Evolutionary conservation across 2,888 invertebrate genomes (phyloP).

Genomic region (Caradrina kadenii): DNA sequence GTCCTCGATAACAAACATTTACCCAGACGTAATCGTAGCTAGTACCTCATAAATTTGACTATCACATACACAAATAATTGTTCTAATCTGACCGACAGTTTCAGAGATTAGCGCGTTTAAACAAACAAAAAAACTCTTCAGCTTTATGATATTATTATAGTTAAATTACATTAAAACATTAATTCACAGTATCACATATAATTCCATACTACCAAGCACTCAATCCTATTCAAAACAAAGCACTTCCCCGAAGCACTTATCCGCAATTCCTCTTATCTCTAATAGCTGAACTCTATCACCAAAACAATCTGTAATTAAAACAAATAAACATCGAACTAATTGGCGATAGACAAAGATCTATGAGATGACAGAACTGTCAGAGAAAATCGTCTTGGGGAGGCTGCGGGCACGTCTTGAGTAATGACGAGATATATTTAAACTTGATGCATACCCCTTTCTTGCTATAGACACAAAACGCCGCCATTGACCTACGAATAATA

Average conservation of each 20-base stretch:
- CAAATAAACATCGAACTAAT: constrained; percentile 51
- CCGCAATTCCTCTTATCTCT: constrained; percentile 32
- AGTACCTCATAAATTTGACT: no score
- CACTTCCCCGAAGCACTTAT: constrained; percentile 1
- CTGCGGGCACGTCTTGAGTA: constrained; percentile 32
- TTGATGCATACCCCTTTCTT: no score
- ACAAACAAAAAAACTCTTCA: no score
- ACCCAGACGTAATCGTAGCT: no score
- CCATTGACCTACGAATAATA: no score
- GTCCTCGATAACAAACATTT: no score
- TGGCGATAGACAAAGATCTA: constrained; percentile 46
- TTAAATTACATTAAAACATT: neutral
- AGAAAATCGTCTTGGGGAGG: constrained; percentile 35
- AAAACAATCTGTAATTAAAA: constrained; percentile 43
- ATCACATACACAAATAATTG: no score
- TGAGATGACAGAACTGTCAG: constrained; percentile 36
- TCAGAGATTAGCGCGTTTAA: no score
- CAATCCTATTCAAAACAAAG: constrained; percentile 32
- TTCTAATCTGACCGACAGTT: no score
- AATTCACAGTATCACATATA: neutral
- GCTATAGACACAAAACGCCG: no score
- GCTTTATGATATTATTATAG: no score
- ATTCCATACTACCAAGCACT: neutral
- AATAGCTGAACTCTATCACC: constrained; percentile 27
- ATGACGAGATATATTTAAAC: constrained; percentile 18